phyloP scores from a whole-genome alignment of 2,797 vertebrate genomes.

The Clarias laeviceps region DNA sequence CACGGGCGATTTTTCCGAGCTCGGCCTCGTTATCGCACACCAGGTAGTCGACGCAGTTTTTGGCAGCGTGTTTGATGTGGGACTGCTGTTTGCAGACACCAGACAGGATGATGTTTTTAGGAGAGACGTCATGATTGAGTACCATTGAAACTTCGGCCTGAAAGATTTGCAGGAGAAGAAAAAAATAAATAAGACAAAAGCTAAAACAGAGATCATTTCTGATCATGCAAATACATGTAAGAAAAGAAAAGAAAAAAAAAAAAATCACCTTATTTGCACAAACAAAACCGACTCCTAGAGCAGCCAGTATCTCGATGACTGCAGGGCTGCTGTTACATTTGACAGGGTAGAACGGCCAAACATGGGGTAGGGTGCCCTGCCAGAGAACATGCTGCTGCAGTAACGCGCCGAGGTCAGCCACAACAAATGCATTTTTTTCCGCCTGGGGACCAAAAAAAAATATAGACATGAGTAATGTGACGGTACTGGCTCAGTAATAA shows the following conservation, averaged over 20 bases:
- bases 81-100: slow-evolving; percentile 95
- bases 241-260: neutral
- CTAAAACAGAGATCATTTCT: neutral
- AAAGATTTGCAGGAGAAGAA: neutral
- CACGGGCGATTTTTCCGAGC: slow-evolving; percentile 92
- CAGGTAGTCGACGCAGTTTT: slow-evolving; percentile 87
- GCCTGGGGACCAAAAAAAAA: slow-evolving; percentile 68
- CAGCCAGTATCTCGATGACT: slow-evolving; percentile 90
- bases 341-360: slow-evolving; percentile 93
- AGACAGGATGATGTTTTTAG: slow-evolving; percentile 90
- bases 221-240: neutral
- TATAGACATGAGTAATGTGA: neutral
- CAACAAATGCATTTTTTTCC: slow-evolving; percentile 93
- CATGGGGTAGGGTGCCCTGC: slow-evolving; percentile 83
- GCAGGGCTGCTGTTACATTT: slow-evolving; percentile 91
- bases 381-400: slow-evolving; percentile 90
- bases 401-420: slow-evolving; percentile 93
- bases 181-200: neutral
- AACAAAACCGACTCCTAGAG: slow-evolving; percentile 90
- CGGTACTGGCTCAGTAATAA: neutral
- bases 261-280: slow-evolving; percentile 89
- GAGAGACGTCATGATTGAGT: slow-evolving; percentile 87
- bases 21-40: slow-evolving; percentile 92
- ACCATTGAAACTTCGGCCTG: slow-evolving; percentile 91
- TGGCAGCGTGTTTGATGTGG: slow-evolving; percentile 92